These are phyloP conservation scores for Drosophila longiperda DNA, from an alignment of 2,888 invertebrate species.

Conservation along the genomic window DNA sequence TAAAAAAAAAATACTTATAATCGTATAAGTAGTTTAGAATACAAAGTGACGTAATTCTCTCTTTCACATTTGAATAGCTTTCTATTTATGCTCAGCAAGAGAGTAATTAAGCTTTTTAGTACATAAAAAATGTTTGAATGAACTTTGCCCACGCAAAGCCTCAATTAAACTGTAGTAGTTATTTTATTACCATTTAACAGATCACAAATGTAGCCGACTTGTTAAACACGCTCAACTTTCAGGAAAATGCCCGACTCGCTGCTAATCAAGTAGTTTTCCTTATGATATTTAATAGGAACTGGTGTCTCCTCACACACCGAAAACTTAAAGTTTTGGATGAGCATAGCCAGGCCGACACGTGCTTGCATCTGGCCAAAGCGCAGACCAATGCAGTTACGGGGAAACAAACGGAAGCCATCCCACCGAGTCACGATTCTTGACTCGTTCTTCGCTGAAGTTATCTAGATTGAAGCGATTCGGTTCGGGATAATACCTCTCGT, in stretches of 20 bases:
- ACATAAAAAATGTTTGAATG: background rate
- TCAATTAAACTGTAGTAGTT: background rate
- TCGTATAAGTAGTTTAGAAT: background rate
- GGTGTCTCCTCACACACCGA: conserved; percentile 65
- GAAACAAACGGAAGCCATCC: conserved; percentile 83
- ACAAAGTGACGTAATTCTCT: conserved; percentile 25
- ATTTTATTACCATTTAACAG: too few relatives aligned
- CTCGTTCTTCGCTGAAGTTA: conserved; percentile 87
- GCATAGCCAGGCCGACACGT: conserved; percentile 71
- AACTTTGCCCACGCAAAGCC: conserved; percentile 12
- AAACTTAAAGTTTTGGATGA: conserved; percentile 78
- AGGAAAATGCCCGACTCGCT: conserved; percentile 63
- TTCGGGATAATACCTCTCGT: conserved; percentile 87
- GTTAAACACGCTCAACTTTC: conserved; percentile 26
- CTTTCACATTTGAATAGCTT: conserved; percentile 5
- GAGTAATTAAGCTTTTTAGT: background rate
- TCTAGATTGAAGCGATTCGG: conserved; percentile 88
- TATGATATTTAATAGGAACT: conserved; percentile 69
- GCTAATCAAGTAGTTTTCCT: conserved; percentile 56
- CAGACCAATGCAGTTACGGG: conserved; percentile 82
- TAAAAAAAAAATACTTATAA: background rate
- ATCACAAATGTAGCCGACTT: background rate
- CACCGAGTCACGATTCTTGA: conserved; percentile 85
- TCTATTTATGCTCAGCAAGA: background rate
- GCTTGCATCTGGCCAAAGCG: conserved; percentile 83